These are phyloP conservation scores for Hylia prasina DNA, from an alignment of 2,113 vertebrate genomes.

Conservation along the genomic window DNA sequence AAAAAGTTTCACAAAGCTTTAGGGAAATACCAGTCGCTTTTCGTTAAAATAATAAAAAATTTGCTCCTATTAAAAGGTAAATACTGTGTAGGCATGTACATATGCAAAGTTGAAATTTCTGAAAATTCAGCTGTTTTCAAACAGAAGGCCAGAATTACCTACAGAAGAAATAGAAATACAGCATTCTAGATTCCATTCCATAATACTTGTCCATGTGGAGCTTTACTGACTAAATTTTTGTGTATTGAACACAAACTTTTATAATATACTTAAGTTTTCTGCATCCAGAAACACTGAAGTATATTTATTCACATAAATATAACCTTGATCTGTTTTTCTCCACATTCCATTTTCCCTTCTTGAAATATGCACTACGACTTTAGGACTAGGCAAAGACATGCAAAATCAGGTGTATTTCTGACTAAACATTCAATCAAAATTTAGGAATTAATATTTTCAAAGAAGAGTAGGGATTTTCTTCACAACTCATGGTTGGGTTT, in stretches of 20 bases:
- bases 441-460: neutral
- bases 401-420: neutral
- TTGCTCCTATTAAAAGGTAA: neutral
- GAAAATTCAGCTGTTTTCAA: neutral
- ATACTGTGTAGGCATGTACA: rapidly evolving
- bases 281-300: neutral
- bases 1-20: neutral
- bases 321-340: neutral
- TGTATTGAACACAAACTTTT: neutral
- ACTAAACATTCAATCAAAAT: neutral
- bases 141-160: neutral
- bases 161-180: neutral
- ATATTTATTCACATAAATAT: neutral
- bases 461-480: neutral
- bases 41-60: neutral
- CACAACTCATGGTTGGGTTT: neutral
- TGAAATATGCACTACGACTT: neutral
- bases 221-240: neutral
- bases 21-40: neutral
- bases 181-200: neutral
- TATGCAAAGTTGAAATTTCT: neutral
- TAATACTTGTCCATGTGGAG: neutral
- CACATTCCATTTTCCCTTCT: neutral
- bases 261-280: neutral
- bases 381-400: neutral